Percentiles rank a stretch among this genome's conserved stretches.
phyloP scores from a whole-genome alignment of 2,797 vertebrate species.

The Bovichtus diacanthus region DNA sequence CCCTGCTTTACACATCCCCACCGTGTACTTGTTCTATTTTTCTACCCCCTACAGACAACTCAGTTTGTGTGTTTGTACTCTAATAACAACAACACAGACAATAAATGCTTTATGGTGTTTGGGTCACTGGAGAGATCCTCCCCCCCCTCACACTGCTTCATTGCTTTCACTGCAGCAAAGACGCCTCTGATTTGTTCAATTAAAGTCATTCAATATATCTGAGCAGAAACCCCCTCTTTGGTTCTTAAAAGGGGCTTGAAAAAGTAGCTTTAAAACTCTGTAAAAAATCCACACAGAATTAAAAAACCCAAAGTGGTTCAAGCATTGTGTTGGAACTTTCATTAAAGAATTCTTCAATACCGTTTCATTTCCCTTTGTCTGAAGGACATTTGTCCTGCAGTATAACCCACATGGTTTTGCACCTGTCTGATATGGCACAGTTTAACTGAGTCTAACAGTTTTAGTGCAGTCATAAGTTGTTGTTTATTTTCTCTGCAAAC shows the following conservation, averaged over 20 bases:
- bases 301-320: not conserved
- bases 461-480: not conserved
- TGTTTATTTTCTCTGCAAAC: not conserved
- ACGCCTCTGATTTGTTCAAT: constrained; percentile 13
- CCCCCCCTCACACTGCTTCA: constrained; percentile 35
- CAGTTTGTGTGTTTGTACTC: constrained; percentile 34
- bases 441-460: not conserved
- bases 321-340: not conserved
- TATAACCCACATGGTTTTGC: too few relatives aligned
- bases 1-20: constrained; percentile 72
- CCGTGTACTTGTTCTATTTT: constrained; percentile 67
- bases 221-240: not conserved
- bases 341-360: not conserved
- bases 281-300: not conserved
- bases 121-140: constrained; percentile 68
- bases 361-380: not conserved
- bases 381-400: too few relatives aligned
- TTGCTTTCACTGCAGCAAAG: constrained; percentile 30
- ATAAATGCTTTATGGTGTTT: constrained; percentile 77
- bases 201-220: constrained; percentile 13
- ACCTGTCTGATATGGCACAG: not conserved
- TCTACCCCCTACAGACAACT: constrained; percentile 52
- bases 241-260: not conserved
- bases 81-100: constrained; percentile 69
- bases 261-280: not conserved